A percentile compares a stretch with the other conserved stretches of the same genome.
Conservation (phyloP, 2,797 vertebrate species). For the Spea hammondii region DNA sequence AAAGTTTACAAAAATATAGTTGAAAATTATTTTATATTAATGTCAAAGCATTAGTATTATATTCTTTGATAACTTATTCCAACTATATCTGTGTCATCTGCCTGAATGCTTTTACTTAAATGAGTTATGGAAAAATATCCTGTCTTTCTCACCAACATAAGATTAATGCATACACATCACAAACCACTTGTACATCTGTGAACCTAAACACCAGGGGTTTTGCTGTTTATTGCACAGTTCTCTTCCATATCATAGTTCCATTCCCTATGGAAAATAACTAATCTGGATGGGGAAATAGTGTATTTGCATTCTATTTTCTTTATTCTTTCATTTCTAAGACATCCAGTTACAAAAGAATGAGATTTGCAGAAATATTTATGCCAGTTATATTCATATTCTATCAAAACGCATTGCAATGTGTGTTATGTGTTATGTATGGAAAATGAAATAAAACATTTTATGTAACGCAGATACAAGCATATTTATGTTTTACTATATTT, state of each 20-base stretch:
- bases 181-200: constrained; percentile 43
- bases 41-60: constrained; percentile 35
- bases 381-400: neutral
- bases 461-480: no score
- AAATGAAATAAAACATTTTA: no score
- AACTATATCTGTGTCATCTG: constrained; percentile 26
- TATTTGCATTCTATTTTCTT: constrained; percentile 17
- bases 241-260: constrained; percentile 24
- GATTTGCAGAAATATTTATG: neutral
- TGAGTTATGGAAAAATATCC: constrained; percentile 28
- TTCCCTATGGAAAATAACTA: constrained; percentile 36
- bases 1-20: neutral
- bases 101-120: constrained; percentile 39
- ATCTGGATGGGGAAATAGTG: constrained; percentile 11
- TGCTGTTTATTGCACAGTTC: constrained; percentile 35
- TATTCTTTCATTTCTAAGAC: neutral
- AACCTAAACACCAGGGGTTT: constrained; percentile 31
- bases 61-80: neutral
- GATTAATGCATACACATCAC: constrained; percentile 39
- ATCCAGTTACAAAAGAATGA: constrained; percentile 3
- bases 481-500: no score
- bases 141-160: constrained; percentile 34
- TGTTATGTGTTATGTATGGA: no score
- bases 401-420: neutral
- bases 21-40: constrained; percentile 22